Evolutionary conservation across 92 coral and sea anemone genomes (phyloP).

Genomic region (Palythoa caribaeorum): DNA sequence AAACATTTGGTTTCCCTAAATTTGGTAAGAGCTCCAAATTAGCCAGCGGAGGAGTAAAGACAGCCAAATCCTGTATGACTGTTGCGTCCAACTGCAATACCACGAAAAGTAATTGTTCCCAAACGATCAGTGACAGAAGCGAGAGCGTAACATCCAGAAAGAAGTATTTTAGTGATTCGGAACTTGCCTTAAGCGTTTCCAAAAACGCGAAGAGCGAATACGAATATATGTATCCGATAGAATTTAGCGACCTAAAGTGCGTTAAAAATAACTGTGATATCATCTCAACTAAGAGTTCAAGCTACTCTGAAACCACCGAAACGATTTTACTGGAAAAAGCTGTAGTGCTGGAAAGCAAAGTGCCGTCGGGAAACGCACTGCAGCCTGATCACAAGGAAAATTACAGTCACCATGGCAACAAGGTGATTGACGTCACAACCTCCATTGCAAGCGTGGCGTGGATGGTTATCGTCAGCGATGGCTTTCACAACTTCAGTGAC

Average conservation of each 20-base stretch:
- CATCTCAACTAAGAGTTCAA: conserved; percentile 22
- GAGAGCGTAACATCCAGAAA: conserved; percentile 26
- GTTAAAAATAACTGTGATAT: neutral
- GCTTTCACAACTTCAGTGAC: conserved; percentile 95
- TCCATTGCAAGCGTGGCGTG: conserved; percentile 93
- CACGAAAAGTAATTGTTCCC: neutral
- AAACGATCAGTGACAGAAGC: neutral
- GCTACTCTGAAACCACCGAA: conserved; percentile 27
- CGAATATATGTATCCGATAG: conserved; percentile 29
- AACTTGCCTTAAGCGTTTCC: conserved; percentile 44
- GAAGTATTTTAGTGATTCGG: conserved; percentile 69
- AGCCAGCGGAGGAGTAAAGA: neutral
- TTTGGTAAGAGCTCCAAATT: neutral
- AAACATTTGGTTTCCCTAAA: conserved; percentile 14
- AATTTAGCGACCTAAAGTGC: neutral
- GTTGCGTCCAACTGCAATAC: neutral
- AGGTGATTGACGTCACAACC: conserved; percentile 52
- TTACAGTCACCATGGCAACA: conserved; percentile 74
- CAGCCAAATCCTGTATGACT: neutral
- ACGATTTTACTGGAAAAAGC: conserved; percentile 35
- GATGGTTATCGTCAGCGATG: conserved; percentile 98
- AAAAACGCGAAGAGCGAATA: conserved; percentile 25
- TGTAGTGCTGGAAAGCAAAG: conserved; percentile 3
- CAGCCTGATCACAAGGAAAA: conserved; percentile 54
- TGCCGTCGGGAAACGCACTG: neutral